Percentiles rank a stretch among this genome's conserved stretches.
Evolutionary conservation across 2,797 vertebrate genomes (phyloP).

Genomic region (Kryptopterus vitreolus): DNA sequence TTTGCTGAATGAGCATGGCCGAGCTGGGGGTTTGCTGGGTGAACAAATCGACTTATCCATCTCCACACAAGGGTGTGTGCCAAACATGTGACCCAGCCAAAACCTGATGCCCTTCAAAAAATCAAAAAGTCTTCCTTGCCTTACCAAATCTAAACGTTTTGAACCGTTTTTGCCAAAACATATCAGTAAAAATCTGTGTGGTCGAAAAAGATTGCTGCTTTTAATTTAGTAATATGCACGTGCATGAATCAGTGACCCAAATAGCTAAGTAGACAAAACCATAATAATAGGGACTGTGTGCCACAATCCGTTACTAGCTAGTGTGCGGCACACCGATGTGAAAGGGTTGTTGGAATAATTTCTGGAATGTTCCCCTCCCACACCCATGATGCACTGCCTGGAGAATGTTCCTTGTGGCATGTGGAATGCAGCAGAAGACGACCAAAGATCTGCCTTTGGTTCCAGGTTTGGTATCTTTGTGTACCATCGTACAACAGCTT

Average conservation of each 20-base stretch:
- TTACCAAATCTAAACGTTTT: neutral
- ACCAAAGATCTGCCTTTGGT: constrained; percentile 58
- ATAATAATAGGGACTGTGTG: constrained; percentile 33
- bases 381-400: constrained; percentile 62
- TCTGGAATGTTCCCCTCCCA: constrained; percentile 50
- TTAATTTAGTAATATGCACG: constrained; percentile 2
- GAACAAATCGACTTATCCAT: constrained; percentile 41
- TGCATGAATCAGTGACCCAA: constrained; percentile 36
- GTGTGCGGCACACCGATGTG: constrained; percentile 7
- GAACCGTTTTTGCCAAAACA: neutral
- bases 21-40: constrained; percentile 31
- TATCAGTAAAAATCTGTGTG: neutral
- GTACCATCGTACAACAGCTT: neutral
- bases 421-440: constrained; percentile 65
- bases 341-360: constrained; percentile 25
- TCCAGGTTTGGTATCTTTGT: constrained; percentile 19
- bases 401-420: constrained; percentile 70
- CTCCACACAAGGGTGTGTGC: constrained; percentile 19
- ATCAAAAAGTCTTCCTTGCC: constrained; percentile 19
- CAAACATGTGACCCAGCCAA: constrained; percentile 42
- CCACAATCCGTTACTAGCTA: constrained; percentile 10
- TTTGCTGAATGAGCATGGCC: constrained; percentile 18
- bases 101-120: neutral
- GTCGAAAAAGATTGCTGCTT: neutral
- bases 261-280: constrained; percentile 23